phyloP scores from a whole-genome alignment of 2,797 vertebrate genomes.

The Eospalax fontanierii region DNA sequence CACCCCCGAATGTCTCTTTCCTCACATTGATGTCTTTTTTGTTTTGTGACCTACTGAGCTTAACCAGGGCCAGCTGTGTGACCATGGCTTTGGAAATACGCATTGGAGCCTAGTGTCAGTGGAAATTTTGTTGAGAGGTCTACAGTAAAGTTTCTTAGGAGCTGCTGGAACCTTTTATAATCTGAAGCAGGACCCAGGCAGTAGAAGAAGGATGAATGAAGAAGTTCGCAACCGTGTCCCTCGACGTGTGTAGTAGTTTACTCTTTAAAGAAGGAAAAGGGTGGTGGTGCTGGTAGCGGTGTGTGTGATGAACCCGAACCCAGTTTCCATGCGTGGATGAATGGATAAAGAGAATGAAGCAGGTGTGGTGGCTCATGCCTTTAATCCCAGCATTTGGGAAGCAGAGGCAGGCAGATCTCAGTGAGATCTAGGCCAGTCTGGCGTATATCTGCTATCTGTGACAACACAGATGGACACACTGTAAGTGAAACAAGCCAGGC shows the following conservation, averaged over 20 bases:
- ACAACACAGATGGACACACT: not conserved
- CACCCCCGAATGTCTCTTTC: not conserved
- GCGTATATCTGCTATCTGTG: not conserved
- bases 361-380: too few relatives aligned
- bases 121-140: not conserved
- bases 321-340: not conserved
- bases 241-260: not conserved
- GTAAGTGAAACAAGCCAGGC: not conserved
- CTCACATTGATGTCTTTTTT: not conserved
- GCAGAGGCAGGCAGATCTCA: too few relatives aligned
- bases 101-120: not conserved
- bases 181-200: not conserved
- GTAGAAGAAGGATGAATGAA: not conserved
- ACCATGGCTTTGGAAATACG: not conserved
- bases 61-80: not conserved
- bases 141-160: not conserved
- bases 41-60: not conserved
- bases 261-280: not conserved
- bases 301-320: not conserved
- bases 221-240: not conserved
- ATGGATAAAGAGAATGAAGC: not conserved
- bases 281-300: not conserved
- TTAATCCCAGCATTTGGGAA: too few relatives aligned
- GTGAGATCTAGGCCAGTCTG: too few relatives aligned
- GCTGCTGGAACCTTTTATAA: not conserved